phyloP scores from a whole-genome alignment of 2,797 vertebrate genomes.

The Rhincodon typus region DNA sequence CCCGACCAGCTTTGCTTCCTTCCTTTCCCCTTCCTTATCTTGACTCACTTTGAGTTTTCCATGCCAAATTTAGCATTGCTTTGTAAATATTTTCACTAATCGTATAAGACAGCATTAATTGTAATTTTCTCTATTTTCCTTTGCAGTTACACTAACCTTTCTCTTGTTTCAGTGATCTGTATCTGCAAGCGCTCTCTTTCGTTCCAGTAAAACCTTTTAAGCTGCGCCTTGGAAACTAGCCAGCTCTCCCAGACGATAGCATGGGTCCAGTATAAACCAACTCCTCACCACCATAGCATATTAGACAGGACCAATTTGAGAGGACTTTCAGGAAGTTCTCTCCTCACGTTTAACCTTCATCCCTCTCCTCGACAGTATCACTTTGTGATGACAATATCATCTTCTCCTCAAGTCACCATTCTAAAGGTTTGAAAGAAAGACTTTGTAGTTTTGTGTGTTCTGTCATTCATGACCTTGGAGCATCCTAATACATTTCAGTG shows the following conservation, averaged over 20 bases:
- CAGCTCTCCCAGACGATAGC: not conserved
- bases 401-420: not conserved
- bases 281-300: not conserved
- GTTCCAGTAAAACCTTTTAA: constrained; percentile 7
- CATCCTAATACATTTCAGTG: no score
- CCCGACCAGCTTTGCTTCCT: not conserved
- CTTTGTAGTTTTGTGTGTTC: not conserved
- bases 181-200: not conserved
- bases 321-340: not conserved
- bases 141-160: not conserved
- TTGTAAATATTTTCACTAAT: not conserved
- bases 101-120: not conserved
- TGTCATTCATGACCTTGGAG: not conserved
- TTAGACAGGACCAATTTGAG: not conserved
- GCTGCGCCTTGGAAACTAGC: not conserved
- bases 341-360: not conserved
- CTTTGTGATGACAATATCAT: not conserved
- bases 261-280: not conserved
- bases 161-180: constrained; percentile 21
- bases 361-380: not conserved
- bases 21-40: not conserved
- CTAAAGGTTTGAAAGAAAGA: not conserved
- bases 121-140: not conserved
- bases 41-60: not conserved
- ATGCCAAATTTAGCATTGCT: not conserved